phyloP scores from a whole-genome alignment of 2,888 invertebrate species.

The Thera britannica region DNA sequence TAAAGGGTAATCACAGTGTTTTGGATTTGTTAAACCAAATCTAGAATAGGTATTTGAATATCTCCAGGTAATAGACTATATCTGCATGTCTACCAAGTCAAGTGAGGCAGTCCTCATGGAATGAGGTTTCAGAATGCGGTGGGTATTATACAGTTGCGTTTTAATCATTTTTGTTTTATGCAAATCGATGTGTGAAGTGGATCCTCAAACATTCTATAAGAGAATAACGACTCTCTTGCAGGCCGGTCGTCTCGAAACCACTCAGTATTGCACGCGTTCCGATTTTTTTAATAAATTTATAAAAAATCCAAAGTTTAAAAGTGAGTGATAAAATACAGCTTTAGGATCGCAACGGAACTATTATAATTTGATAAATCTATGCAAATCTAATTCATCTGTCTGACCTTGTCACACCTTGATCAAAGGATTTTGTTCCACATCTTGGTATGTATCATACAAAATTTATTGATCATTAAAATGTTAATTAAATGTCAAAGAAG shows the following conservation, averaged over 20 bases:
- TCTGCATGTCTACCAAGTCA: slow-evolving; percentile 53
- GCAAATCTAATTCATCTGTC: slow-evolving; percentile 69
- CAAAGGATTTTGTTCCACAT: slow-evolving; percentile 74
- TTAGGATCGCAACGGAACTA: slow-evolving; percentile 53
- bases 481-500: slow-evolving; percentile 75
- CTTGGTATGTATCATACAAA: slow-evolving; percentile 72
- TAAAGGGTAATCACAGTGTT: slow-evolving; percentile 22
- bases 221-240: slow-evolving; percentile 69
- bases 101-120: slow-evolving; percentile 54
- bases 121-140: slow-evolving; percentile 60
- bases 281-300: slow-evolving; percentile 48
- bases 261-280: slow-evolving; percentile 47
- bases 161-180: slow-evolving; percentile 71
- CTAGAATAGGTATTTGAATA: slow-evolving; percentile 41
- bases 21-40: slow-evolving; percentile 28
- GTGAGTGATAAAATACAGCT: slow-evolving; percentile 53
- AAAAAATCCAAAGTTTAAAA: slow-evolving; percentile 52
- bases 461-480: slow-evolving; percentile 79
- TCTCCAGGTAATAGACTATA: slow-evolving; percentile 41
- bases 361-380: slow-evolving; percentile 64
- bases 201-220: slow-evolving; percentile 64
- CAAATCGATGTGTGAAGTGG: slow-evolving; percentile 66
- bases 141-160: slow-evolving; percentile 63
- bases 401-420: slow-evolving; percentile 76
- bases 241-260: slow-evolving; percentile 67